Evolutionary conservation across 2,888 invertebrate genomes (phyloP).

Genomic region (Xylota sylvarum): DNA sequence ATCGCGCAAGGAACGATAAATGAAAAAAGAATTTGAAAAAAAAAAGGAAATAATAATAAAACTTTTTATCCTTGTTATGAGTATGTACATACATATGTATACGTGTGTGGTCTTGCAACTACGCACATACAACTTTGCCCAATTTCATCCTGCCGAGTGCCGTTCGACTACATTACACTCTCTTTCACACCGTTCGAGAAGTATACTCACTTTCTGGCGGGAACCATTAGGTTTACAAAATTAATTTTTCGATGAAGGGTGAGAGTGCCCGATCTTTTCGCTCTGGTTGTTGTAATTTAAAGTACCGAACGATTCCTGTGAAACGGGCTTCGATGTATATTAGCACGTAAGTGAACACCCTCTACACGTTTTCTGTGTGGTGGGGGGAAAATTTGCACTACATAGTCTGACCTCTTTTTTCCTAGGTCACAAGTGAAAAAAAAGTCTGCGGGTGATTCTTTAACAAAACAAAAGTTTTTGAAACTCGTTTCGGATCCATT

Average conservation of each 20-base stretch:
- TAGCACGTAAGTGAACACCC: neutral
- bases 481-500: conserved; percentile 60
- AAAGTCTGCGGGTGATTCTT: conserved; percentile 54
- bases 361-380: conserved; percentile 2
- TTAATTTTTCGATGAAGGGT: conserved; percentile 61
- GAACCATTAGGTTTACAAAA: conserved; percentile 62
- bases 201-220: conserved; percentile 21
- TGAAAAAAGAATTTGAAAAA: conserved; percentile 13
- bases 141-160: conserved; percentile 39
- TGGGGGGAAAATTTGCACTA: conserved; percentile 13
- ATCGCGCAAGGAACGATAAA: conserved; percentile 21
- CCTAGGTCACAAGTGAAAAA: conserved; percentile 29
- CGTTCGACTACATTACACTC: conserved; percentile 3
- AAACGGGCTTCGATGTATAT: conserved; percentile 25
- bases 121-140: conserved; percentile 55
- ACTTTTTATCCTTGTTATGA: conserved; percentile 43
- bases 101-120: conserved; percentile 54
- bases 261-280: conserved; percentile 41
- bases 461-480: conserved; percentile 28
- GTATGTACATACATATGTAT: conserved; percentile 42
- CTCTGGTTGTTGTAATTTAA: conserved; percentile 58
- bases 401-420: conserved; percentile 52
- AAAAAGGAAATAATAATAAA: conserved; percentile 40
- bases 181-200: conserved; percentile 8
- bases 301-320: conserved; percentile 52